Evolutionary conservation across 2,113 vertebrate species (phyloP).

Genomic region (Notarius lentiginosus): DNA sequence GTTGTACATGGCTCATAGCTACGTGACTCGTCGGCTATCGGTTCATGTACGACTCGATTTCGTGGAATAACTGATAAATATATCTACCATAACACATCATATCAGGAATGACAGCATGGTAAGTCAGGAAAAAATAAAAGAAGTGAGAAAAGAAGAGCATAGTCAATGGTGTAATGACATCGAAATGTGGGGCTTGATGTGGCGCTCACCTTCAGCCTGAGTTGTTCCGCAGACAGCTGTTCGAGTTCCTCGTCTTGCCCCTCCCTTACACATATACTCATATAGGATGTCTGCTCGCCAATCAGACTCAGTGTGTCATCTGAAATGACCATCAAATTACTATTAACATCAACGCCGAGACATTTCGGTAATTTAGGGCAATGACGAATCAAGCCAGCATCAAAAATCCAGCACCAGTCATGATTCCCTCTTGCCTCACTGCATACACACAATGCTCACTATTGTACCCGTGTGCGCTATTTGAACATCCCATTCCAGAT

Average conservation of each 20-base stretch:
- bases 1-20: no score
- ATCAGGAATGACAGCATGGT: neutral
- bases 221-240: slow-evolving; percentile 81
- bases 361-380: neutral
- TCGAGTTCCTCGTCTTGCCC: slow-evolving; percentile 74
- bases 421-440: neutral
- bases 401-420: neutral
- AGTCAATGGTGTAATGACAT: neutral
- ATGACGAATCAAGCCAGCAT: neutral
- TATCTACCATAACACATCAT: no score
- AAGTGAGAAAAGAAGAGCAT: neutral
- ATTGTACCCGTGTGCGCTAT: no score
- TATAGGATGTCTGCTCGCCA: slow-evolving; percentile 92
- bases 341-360: neutral
- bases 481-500: no score
- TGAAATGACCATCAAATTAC: slow-evolving; percentile 60
- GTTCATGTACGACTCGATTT: no score
- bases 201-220: slow-evolving; percentile 79
- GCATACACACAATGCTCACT: neutral
- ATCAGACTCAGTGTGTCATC: slow-evolving; percentile 85
- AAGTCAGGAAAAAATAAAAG: neutral
- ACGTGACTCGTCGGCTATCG: no score
- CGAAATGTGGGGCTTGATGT: neutral
- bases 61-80: no score
- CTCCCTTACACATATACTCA: slow-evolving; percentile 91